phyloP scores from a whole-genome alignment of 2,113 vertebrate species.

The Benthochromis sp. region DNA sequence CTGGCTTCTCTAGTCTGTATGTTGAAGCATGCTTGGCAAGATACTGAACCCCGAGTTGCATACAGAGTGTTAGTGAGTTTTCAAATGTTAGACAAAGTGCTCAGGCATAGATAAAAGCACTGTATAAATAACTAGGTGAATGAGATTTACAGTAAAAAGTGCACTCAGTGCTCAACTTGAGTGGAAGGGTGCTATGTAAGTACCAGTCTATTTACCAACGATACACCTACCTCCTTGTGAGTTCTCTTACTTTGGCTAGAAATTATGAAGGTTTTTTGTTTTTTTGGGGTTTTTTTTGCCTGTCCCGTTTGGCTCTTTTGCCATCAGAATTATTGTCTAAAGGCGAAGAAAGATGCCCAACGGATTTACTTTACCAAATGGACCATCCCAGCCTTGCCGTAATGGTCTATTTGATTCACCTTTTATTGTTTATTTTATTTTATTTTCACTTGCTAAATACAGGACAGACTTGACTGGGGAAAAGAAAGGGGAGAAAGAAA shows the following conservation, averaged over 20 bases:
- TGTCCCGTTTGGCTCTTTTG: rapidly evolving
- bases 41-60: not conserved
- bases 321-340: not conserved
- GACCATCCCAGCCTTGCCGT: rapidly evolving
- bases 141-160: not conserved
- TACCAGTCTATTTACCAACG: not conserved
- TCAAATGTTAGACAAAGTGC: not conserved
- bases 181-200: not conserved
- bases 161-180: not conserved
- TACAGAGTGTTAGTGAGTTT: not conserved
- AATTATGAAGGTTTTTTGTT: rapidly evolving
- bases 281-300: not conserved
- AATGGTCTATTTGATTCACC: not conserved
- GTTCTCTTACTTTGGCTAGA: not conserved
- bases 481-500: not conserved
- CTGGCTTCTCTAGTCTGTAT: not conserved
- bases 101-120: not conserved
- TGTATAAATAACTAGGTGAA: not conserved
- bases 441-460: not conserved
- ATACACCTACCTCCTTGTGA: not conserved
- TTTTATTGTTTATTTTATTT: not conserved
- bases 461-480: rapidly evolving
- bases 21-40: not conserved
- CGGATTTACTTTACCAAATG: not conserved
- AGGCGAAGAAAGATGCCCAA: not conserved